Conservation (phyloP, 2,797 vertebrate genomes). For the Gobio occitaniae region DNA sequence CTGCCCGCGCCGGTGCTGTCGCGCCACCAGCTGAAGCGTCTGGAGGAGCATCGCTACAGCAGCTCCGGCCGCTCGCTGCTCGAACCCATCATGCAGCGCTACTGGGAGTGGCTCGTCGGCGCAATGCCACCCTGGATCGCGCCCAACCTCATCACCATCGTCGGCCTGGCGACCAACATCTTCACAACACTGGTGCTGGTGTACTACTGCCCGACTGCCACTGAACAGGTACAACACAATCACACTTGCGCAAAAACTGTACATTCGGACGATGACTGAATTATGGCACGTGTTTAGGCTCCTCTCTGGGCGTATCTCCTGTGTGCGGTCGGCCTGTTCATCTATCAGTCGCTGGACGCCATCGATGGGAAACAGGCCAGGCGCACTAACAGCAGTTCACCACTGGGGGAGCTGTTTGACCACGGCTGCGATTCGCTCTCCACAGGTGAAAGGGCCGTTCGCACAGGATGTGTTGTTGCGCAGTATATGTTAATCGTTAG, state of each 20-base stretch:
- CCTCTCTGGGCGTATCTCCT: slow-evolving; percentile 95
- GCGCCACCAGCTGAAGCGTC: slow-evolving; percentile 92
- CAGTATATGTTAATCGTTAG: background rate
- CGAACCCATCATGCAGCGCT: slow-evolving; percentile 96
- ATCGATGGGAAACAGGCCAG: slow-evolving; percentile 98
- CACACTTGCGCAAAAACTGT: accelerated
- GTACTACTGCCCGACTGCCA: slow-evolving; percentile 96
- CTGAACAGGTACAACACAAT: slow-evolving; percentile 85
- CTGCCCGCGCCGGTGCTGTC: slow-evolving; percentile 90
- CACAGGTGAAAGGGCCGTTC: slow-evolving; percentile 81
- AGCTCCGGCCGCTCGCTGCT: slow-evolving; percentile 91
- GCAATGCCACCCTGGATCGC: slow-evolving; percentile 94
- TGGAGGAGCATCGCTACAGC: slow-evolving; percentile 97
- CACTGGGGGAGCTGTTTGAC: slow-evolving; percentile 96
- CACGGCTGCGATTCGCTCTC: slow-evolving; percentile 98
- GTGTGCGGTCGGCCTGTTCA: slow-evolving; percentile 93
- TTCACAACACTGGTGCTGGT: slow-evolving; percentile 93
- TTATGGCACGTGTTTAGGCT: slow-evolving; percentile 77
- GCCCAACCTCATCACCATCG: slow-evolving; percentile 95
- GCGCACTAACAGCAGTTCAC: slow-evolving; percentile 96
- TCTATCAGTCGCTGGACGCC: slow-evolving; percentile 97
- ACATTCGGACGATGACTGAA: accelerated
- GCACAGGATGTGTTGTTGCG: background rate
- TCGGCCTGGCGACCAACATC: slow-evolving; percentile 94
- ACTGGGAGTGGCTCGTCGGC: slow-evolving; percentile 96